These are phyloP conservation scores for Planococcus citri DNA, from an alignment of 1,140 invertebrate genomes.

Conservation along the genomic window DNA sequence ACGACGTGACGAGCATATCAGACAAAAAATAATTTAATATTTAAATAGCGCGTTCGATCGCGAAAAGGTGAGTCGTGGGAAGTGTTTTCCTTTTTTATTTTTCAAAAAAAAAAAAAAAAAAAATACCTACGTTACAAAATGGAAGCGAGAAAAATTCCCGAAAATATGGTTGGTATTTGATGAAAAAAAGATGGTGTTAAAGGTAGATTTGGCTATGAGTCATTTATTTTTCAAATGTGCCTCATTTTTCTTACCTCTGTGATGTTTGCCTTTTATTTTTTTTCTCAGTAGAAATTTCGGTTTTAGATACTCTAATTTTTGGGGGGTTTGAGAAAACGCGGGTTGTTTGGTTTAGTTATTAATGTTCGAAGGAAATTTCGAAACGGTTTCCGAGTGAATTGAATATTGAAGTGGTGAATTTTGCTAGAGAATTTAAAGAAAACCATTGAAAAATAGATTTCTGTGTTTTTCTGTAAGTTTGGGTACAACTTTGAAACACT, in stretches of 20 bases:
- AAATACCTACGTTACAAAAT: neutral
- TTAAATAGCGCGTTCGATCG: slow-evolving; percentile 18
- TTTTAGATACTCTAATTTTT: too few species aligned
- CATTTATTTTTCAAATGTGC: neutral
- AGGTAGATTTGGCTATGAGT: neutral
- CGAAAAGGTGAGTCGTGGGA: neutral
- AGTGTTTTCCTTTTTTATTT: neutral
- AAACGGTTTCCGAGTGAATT: too few species aligned
- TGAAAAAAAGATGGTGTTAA: neutral
- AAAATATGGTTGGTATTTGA: neutral
- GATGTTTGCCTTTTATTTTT: neutral
- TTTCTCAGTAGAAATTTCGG: too few species aligned
- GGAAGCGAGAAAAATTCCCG: neutral
- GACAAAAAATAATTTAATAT: slow-evolving; percentile 20
- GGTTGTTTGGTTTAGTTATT: too few species aligned
- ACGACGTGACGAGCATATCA: slow-evolving; percentile 19
- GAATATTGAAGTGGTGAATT: too few species aligned
- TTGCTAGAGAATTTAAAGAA: too few species aligned
- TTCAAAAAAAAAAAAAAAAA: too few species aligned
- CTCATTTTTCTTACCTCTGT: neutral
- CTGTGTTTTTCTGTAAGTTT: too few species aligned
- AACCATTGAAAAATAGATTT: too few species aligned
- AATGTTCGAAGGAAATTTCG: too few species aligned
- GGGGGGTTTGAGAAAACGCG: too few species aligned
- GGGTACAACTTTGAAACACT: too few species aligned